A percentile compares a stretch with the other conserved stretches of the same genome.
phyloP scores from a whole-genome alignment of 2,797 vertebrate species.

The Alectoris magna region DNA sequence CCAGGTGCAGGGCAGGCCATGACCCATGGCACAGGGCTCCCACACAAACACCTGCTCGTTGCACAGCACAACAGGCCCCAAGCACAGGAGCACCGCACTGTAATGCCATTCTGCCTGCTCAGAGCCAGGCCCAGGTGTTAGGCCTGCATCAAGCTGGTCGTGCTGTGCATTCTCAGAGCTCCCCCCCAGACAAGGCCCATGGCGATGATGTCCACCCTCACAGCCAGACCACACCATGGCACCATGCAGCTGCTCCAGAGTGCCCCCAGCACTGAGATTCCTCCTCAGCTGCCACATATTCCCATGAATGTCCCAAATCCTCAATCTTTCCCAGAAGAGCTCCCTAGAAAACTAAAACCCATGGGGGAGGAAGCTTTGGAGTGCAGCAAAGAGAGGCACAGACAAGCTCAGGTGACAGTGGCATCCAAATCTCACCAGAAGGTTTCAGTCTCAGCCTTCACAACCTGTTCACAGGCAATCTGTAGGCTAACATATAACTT shows the following conservation, averaged over 20 bases:
- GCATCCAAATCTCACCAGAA: not conserved
- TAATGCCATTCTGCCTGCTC: not conserved
- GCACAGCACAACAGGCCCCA: not conserved
- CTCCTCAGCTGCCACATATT: not conserved
- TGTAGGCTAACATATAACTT: not conserved
- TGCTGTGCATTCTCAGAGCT: not conserved
- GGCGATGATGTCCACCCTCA: not conserved
- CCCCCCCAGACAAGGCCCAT: no score
- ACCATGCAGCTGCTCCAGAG: not conserved
- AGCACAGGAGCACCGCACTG: not conserved
- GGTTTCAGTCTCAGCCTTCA: conserved; percentile 10
- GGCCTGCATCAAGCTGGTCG: no score
- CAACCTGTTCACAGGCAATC: not conserved
- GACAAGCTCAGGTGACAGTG: not conserved
- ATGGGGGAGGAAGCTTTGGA: no score
- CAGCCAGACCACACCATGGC: not conserved
- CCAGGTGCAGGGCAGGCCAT: not conserved
- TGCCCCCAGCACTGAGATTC: not conserved
- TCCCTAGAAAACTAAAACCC: not conserved
- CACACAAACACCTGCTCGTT: not conserved
- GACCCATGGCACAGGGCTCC: not conserved
- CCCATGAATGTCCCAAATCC: not conserved
- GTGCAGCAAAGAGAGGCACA: no score
- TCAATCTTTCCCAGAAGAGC: not conserved
- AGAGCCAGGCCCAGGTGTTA: not conserved